phyloP scores from a whole-genome alignment of 2,888 invertebrate species.

The Uloborus plumipes region DNA sequence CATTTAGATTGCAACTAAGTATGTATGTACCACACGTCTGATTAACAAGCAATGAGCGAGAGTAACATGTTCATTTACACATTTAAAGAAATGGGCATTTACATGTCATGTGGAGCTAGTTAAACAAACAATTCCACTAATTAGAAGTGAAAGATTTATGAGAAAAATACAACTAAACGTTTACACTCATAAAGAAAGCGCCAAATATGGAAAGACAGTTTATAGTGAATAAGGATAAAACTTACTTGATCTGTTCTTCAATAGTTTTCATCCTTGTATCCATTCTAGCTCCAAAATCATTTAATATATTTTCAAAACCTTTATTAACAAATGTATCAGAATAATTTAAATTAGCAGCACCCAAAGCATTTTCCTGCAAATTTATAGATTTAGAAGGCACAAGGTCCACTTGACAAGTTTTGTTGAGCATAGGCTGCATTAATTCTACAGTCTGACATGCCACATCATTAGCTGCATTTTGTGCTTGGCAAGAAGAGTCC shows the following conservation, averaged over 20 bases:
- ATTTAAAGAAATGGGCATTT: too few relatives aligned
- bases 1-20: too few relatives aligned
- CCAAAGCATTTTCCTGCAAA: background rate
- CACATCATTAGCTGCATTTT: constrained; percentile 6
- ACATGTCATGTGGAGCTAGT: too few relatives aligned
- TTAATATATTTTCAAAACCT: constrained; percentile 31
- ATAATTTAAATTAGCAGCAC: constrained; percentile 4
- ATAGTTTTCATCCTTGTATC: constrained; percentile 44
- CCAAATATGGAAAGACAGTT: background rate
- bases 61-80: too few relatives aligned
- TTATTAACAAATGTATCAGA: constrained; percentile 19
- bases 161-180: background rate
- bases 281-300: constrained; percentile 17
- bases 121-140: too few relatives aligned
- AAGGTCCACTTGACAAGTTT: constrained; percentile 39
- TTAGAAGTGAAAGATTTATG: background rate
- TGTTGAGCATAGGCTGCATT: background rate
- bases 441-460: constrained; percentile 4
- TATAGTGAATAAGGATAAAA: background rate
- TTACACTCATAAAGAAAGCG: background rate
- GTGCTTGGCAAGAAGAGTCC: constrained; percentile 35
- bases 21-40: too few relatives aligned
- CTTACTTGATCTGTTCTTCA: constrained; percentile 43
- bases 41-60: too few relatives aligned
- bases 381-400: background rate